phyloP scores from a whole-genome alignment of 2,797 vertebrate species.

The Anguilla anguilla region DNA sequence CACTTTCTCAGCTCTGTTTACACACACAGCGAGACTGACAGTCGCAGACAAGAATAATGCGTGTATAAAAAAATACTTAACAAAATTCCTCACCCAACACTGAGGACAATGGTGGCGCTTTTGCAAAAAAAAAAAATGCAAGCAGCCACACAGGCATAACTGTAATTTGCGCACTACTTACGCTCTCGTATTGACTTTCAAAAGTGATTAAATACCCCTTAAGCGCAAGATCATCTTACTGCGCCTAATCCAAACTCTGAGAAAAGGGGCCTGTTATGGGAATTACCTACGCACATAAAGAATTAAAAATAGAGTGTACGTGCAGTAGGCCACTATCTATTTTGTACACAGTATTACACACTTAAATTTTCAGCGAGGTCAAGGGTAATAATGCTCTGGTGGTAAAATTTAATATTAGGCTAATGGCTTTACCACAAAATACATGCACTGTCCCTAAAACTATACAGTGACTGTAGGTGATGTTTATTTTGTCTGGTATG shows the following conservation, averaged over 20 bases:
- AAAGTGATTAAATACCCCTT: background rate
- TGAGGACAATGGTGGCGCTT: background rate
- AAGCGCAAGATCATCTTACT: background rate
- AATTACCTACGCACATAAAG: background rate
- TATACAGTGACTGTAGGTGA: background rate
- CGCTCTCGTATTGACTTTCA: background rate
- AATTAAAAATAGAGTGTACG: background rate
- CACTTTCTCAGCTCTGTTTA: background rate
- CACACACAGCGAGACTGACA: background rate
- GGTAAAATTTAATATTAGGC: background rate
- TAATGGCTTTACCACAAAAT: background rate
- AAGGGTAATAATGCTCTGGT: background rate
- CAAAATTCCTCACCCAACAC: background rate
- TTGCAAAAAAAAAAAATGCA: background rate
- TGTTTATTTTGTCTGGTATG: background rate
- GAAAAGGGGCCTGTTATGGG: background rate
- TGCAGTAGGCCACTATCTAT: background rate
- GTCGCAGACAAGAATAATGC: background rate
- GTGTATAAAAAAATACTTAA: background rate
- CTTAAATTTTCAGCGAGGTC: background rate
- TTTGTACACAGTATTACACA: background rate
- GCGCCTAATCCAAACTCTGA: background rate
- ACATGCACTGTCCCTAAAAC: background rate
- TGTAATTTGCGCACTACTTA: background rate
- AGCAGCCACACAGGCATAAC: background rate